phyloP scores from a whole-genome alignment of 1,140 invertebrate genomes.

The Theocolax elegans region DNA sequence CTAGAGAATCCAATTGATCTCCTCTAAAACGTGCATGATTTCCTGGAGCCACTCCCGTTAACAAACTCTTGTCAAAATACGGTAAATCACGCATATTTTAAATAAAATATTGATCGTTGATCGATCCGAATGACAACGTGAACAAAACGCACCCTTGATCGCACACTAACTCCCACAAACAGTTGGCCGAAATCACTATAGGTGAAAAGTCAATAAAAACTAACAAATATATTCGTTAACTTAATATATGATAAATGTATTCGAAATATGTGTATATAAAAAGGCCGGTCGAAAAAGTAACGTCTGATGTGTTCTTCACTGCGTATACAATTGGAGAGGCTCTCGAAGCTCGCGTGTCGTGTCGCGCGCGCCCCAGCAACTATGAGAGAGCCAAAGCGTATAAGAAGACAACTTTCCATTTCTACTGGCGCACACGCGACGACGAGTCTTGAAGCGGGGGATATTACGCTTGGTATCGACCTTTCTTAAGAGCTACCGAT shows the following conservation, averaged over 20 bases:
- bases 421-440: slow-evolving; percentile 49
- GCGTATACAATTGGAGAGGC: slow-evolving; percentile 42
- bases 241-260: too few relatives aligned
- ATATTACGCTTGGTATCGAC: slow-evolving; percentile 7
- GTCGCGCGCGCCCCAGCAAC: slow-evolving; percentile 41
- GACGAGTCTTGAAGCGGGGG: not conserved
- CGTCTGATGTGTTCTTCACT: too few relatives aligned
- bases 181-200: too few relatives aligned
- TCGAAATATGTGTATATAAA: too few relatives aligned
- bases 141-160: not conserved
- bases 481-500: not conserved
- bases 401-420: slow-evolving; percentile 60
- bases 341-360: slow-evolving; percentile 19
- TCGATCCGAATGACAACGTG: not conserved
- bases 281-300: too few relatives aligned
- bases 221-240: too few relatives aligned
- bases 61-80: not conserved
- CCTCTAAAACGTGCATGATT: not conserved
- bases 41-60: not conserved
- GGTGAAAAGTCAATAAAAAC: too few relatives aligned
- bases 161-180: not conserved
- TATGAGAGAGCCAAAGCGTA: slow-evolving; percentile 35
- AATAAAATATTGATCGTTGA: not conserved
- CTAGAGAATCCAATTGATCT: not conserved
- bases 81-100: slow-evolving; percentile 33